Conservation (phyloP, 2,888 invertebrate species). For the Congeria kusceri region DNA sequence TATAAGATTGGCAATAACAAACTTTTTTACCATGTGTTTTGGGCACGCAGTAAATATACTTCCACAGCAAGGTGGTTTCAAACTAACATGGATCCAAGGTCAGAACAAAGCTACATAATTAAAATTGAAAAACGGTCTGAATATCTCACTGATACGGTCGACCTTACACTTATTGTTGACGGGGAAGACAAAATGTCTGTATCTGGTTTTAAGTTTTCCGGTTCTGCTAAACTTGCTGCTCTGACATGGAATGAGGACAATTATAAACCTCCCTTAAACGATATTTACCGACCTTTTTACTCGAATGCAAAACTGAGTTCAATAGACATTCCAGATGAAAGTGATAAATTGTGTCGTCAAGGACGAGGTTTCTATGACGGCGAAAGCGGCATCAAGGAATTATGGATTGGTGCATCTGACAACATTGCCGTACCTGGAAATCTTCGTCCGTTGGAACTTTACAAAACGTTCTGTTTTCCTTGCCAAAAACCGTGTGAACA, state of each 20-base stretch:
- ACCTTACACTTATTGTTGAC: constrained; percentile 36
- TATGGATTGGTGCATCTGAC: constrained; percentile 62
- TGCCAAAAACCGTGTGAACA: constrained; percentile 43
- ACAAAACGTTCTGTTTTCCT: constrained; percentile 44
- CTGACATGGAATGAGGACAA: constrained; percentile 57
- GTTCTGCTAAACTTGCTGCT: constrained; percentile 9
- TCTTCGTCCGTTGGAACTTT: constrained; percentile 20
- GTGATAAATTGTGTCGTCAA: constrained; percentile 46
- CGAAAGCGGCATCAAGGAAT: constrained; percentile 63
- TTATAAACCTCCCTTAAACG: constrained; percentile 46
- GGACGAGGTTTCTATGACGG: constrained; percentile 60
- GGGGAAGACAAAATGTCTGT: constrained; percentile 40
- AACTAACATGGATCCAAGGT: constrained; percentile 32
- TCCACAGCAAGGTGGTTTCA: constrained; percentile 29
- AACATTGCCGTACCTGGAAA: constrained; percentile 34
- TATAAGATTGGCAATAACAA: constrained; percentile 36
- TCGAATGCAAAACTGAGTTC: constrained; percentile 28
- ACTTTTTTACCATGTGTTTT: constrained; percentile 49
- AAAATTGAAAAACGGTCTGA: constrained; percentile 14
- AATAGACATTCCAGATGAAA: constrained; percentile 41
- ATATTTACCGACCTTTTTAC: constrained; percentile 56
- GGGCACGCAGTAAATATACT: constrained; percentile 46
- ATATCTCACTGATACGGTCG: constrained; percentile 16
- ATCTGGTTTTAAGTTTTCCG: constrained; percentile 37
- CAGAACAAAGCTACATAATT: constrained; percentile 26